Base-by-base conservation (phyloP, 2,113 vertebrate species). In the Proteles cristata region DNA sequence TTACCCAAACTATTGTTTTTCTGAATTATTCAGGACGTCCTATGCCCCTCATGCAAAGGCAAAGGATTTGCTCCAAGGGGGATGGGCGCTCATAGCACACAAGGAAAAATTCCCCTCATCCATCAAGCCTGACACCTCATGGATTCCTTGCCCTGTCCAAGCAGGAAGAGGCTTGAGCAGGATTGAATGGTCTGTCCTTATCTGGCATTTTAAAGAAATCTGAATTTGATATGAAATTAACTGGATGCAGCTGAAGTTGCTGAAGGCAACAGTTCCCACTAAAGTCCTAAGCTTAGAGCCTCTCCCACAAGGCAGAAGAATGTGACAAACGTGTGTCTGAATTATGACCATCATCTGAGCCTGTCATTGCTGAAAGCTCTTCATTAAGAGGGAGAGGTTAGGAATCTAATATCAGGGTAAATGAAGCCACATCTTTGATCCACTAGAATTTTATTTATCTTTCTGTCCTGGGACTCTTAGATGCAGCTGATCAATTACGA, bases 191-290 rank as follows among this genome's bases (percentile, higher is more conserved):
- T 65, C 81, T 7, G 28, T 39, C 19, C 71, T 97, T 65, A 43
- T 53, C 96, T 97, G 77, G 80, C 81, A 80, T 97, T 92, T 98
- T 96, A 92, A 96, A 76, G 90, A 94, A 86, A 93, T 97, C 85
- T 94, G 83, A 74, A 90, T 97, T 92, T 85, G 71, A 63, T 96
- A 58, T 23, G 73, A 93, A 97, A 96, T 97, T 95, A 97, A 90
- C 86, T 88, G 58, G 76, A 92, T 93, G 63, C 68, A 48, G 53
- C 83, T 93, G 55, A 89, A 82, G 58, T 89, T 66, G 88, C 85
- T 97, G 55, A 1, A 90, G 93, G 69, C 84, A 73, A 58, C 11
- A 50, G 76, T 94, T 81, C 66, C 85, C 73, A 61, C 58, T 26
- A 0, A 61, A 39, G 76, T 33, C 58, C 39, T 77, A 55, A 74